Evolutionary conservation across 2,888 invertebrate species (phyloP).

Genomic region (Tiliacea citrago): DNA sequence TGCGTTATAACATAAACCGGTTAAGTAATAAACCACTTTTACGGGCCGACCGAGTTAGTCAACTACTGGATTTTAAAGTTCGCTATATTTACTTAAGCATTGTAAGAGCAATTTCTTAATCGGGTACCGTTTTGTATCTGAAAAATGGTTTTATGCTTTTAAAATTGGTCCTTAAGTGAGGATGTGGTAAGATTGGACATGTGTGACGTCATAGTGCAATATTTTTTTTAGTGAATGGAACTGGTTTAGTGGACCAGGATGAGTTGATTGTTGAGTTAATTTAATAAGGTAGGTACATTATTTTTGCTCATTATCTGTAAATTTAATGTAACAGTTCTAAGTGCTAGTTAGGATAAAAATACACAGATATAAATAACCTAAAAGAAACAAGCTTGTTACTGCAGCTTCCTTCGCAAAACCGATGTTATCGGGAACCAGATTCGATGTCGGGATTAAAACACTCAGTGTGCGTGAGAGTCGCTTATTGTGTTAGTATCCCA

Average conservation of each 20-base stretch:
- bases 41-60: conserved; percentile 67
- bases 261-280: not conserved
- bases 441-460: conserved; percentile 39
- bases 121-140: conserved; percentile 50
- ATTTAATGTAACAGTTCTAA: not conserved
- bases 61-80: conserved; percentile 67
- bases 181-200: not conserved
- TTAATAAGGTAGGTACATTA: conserved; percentile 11
- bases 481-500: conserved; percentile 36
- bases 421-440: conserved; percentile 56
- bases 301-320: not conserved
- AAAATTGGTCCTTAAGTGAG: conserved; percentile 30
- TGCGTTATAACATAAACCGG: conserved; percentile 56
- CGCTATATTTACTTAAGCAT: conserved; percentile 64
- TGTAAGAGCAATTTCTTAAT: conserved; percentile 62
- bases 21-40: conserved; percentile 70
- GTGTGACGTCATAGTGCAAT: conserved; percentile 48
- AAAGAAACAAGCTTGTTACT: conserved; percentile 20
- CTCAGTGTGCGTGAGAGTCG: conserved; percentile 21
- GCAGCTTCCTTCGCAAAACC: conserved; percentile 12
- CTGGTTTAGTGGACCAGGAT: conserved; percentile 23
- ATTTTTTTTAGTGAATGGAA: conserved; percentile 32
- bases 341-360: not conserved
- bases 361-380: conserved; percentile 17
- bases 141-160: conserved; percentile 26